Evolutionary conservation across 2,888 invertebrate genomes (phyloP).

Genomic region (Lapara coniferarum): DNA sequence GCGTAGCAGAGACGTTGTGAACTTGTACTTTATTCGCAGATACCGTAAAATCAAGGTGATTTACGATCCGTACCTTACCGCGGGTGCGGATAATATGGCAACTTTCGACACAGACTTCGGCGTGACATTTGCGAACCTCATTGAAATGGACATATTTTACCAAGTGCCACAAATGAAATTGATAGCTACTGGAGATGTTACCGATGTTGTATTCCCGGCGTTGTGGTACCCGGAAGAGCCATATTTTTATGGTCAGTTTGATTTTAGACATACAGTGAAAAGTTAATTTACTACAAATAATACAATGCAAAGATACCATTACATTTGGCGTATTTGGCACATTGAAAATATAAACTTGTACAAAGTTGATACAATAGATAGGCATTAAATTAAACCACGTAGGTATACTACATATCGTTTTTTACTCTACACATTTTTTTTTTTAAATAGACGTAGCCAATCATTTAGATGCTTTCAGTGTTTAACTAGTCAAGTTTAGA

Average conservation of each 20-base stretch:
- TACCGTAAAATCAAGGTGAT: constrained; percentile 78
- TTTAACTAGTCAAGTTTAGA: too few relatives aligned
- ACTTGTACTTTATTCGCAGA: constrained; percentile 42
- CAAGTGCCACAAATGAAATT: constrained; percentile 83
- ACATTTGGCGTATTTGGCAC: too few relatives aligned
- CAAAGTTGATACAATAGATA: too few relatives aligned
- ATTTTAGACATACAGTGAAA: background rate
- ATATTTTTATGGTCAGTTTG: constrained; percentile 83
- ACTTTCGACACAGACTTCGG: constrained; percentile 88
- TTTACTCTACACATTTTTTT: too few relatives aligned
- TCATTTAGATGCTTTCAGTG: too few relatives aligned
- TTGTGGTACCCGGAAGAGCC: constrained; percentile 92
- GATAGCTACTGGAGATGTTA: constrained; percentile 72
- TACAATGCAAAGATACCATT: too few relatives aligned
- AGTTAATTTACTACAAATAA: too few relatives aligned
- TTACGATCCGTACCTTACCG: constrained; percentile 70
- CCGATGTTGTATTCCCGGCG: constrained; percentile 86
- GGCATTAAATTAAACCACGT: too few relatives aligned
- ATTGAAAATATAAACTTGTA: too few relatives aligned
- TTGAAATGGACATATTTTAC: constrained; percentile 91
- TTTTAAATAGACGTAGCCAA: too few relatives aligned
- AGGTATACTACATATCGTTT: too few relatives aligned
- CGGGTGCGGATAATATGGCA: constrained; percentile 77
- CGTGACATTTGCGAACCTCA: constrained; percentile 88
- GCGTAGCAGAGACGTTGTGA: too few relatives aligned